Evolutionary conservation across 2,888 invertebrate species (phyloP).

Genomic region (Pammene aurita): DNA sequence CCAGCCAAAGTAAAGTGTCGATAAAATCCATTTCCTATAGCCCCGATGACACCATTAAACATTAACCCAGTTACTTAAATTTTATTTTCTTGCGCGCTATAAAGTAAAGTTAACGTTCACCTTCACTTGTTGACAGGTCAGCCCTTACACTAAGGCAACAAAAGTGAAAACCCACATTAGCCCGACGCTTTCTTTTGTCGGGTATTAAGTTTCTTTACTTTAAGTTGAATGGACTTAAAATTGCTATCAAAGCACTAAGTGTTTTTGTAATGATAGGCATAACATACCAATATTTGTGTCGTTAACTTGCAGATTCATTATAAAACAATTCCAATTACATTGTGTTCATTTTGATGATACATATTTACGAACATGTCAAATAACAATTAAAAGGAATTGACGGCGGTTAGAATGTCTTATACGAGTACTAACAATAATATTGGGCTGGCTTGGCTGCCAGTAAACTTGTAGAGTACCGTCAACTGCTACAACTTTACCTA

Average conservation of each 20-base stretch:
- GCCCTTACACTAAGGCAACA: slow-evolving; percentile 37
- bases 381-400: no score
- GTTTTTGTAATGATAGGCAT: not conserved
- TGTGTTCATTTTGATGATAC: not conserved
- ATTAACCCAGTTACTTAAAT: slow-evolving; percentile 14
- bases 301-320: not conserved
- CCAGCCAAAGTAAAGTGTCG: not conserved
- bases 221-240: slow-evolving; percentile 1
- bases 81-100: slow-evolving; percentile 3
- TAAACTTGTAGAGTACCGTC: no score
- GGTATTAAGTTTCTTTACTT: slow-evolving; percentile 13
- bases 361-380: not conserved
- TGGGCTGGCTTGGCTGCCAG: no score
- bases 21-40: slow-evolving; percentile 10
- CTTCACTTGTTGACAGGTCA: slow-evolving; percentile 27
- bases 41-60: slow-evolving; percentile 14
- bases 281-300: not conserved
- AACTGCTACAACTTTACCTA: no score
- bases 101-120: slow-evolving; percentile 11
- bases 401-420: no score
- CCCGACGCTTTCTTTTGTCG: slow-evolving; percentile 18
- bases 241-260: not conserved
- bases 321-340: not conserved
- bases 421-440: no score
- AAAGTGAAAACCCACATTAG: slow-evolving; percentile 34